Conservation (phyloP, 2,888 invertebrate genomes). For the Eristalinus sepulchralis region DNA sequence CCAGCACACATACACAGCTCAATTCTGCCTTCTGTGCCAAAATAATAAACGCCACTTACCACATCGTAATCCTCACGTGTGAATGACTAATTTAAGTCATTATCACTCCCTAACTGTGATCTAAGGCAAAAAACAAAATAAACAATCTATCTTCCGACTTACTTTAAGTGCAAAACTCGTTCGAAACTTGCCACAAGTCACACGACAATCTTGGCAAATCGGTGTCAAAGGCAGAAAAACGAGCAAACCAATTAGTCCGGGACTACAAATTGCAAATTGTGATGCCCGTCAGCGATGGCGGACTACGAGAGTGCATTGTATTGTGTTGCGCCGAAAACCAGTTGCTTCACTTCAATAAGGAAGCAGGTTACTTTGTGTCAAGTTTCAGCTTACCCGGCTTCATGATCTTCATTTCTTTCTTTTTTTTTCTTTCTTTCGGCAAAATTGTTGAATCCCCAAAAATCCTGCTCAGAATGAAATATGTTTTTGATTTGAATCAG, state of each 20-base stretch:
- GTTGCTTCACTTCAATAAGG: conserved; percentile 8
- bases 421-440: neutral
- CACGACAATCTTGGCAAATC: conserved; percentile 3
- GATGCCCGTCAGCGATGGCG: neutral
- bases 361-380: neutral
- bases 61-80: conserved; percentile 34
- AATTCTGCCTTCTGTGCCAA: conserved; percentile 8
- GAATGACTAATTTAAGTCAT: conserved; percentile 27
- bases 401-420: neutral
- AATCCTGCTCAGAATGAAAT: conserved; percentile 49
- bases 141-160: conserved; percentile 11
- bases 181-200: neutral
- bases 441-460: conserved; percentile 16
- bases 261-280: conserved; percentile 1
- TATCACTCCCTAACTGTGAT: conserved; percentile 35
- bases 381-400: neutral
- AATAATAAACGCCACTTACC: conserved; percentile 5
- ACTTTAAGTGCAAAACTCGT: conserved; percentile 16
- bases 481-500: neutral
- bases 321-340: conserved; percentile 1
- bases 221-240: neutral
- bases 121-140: neutral
- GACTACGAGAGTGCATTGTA: neutral
- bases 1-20: too few species aligned
- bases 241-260: neutral